Base-by-base conservation (phyloP, 2,113 vertebrate species). In the Laterallus jamaicensis region DNA sequence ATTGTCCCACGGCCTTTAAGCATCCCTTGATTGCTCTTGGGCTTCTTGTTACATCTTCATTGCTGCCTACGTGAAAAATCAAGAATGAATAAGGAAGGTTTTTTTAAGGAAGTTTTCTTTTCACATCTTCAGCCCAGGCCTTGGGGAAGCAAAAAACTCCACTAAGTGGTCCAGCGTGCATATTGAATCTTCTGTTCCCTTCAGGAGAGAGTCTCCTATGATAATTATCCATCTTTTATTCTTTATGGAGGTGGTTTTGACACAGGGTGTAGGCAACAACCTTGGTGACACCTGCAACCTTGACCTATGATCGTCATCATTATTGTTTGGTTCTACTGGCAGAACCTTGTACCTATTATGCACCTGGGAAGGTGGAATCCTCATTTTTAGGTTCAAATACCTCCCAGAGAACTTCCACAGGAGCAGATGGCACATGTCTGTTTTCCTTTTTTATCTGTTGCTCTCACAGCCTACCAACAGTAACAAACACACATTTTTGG, bases 261-360 rank as follows among this genome's bases (percentile, higher is more conserved):
- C 0, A 1, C 22, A 35, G 20, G 8, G 6, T 3, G 1, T 47
- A 64, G 32, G 50, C 6, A 14, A 37, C 12, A 63, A 37, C 32
- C 20, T 26, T 31, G 31, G 12, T 0, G 1, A 47, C 32, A 64
- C 26, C 32, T 84, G 29, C 15, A 56, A 56, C 8, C 10, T 47
- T 35, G 39, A 32, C 25, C 15, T 64, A 64, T 12, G 6, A 31
- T 55, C 2, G 0, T 32, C 32, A 39, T 47, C 26, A 12, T 8
- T 16, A 16, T 44, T 31, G 31, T 63, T 55, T 2, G 5, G 4
- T 37, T 55, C 11, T 47, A 42, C 9, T 52, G 29, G 25, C 31
- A 54, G 19, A 71, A 5, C 19, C 11, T 62, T 1, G 0, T 52
- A 62, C 14, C 12, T 44, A 15, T 74, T 74, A 24, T 63, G 16